phyloP scores from a whole-genome alignment of 2,797 vertebrate species.

The Arnoldichthys spilopterus region DNA sequence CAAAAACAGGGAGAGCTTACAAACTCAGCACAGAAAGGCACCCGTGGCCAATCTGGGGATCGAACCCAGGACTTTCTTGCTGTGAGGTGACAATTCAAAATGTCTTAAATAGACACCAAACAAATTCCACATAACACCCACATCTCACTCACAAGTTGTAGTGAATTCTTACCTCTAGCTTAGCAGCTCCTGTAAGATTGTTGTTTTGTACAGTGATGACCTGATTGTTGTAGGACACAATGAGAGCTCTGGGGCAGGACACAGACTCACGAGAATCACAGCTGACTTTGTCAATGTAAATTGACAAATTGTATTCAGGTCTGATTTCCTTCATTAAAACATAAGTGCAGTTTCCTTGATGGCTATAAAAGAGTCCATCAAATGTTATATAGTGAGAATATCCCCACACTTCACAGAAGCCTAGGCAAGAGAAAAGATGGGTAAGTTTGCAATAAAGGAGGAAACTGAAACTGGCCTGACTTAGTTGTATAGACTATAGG shows the following conservation, averaged over 20 bases:
- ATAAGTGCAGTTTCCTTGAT: slow-evolving; percentile 95
- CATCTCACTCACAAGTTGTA: not conserved
- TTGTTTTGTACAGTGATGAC: slow-evolving; percentile 81
- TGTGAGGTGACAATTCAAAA: not conserved
- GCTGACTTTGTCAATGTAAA: slow-evolving; percentile 90
- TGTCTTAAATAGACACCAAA: not conserved
- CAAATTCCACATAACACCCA: not conserved
- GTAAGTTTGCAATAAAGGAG: not conserved
- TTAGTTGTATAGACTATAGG: too few species aligned
- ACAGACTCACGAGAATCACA: slow-evolving; percentile 80
- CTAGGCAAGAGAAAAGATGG: slow-evolving; percentile 67
- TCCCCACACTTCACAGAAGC: slow-evolving; percentile 92
- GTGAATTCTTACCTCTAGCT: slow-evolving; percentile 72
- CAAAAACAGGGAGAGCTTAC: too few species aligned
- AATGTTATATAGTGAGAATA: slow-evolving; percentile 94
- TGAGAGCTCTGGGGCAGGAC: slow-evolving; percentile 81
- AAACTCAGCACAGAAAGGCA: too few species aligned
- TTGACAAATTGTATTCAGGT: slow-evolving; percentile 76
- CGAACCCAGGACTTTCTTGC: too few species aligned
- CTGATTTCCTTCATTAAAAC: slow-evolving; percentile 86
- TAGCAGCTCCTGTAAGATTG: slow-evolving; percentile 70
- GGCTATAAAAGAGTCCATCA: slow-evolving; percentile 90
- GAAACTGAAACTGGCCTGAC: not conserved
- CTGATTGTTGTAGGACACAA: slow-evolving; percentile 77
- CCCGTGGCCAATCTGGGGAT: too few species aligned